Evolutionary conservation across 35 echinoderm and acorn worm genomes (phyloP).

Genomic region (Lytechinus variegatus): DNA sequence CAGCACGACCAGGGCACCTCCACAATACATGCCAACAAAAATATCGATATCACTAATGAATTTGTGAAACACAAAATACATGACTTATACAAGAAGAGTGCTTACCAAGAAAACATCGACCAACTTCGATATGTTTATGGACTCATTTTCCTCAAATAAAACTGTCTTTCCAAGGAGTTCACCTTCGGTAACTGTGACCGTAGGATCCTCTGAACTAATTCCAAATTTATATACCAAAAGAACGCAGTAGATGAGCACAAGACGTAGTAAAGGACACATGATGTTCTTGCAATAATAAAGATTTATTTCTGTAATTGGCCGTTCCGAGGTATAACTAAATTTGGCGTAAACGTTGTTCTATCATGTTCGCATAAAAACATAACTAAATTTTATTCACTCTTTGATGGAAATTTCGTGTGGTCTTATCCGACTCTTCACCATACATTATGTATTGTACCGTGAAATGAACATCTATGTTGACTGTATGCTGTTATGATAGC

Average conservation of each 20-base stretch:
- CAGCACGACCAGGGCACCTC: too few species aligned
- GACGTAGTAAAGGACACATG: neutral
- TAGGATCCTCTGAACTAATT: neutral
- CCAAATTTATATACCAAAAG: neutral
- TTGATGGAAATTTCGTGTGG: too few species aligned
- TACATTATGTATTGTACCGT: too few species aligned
- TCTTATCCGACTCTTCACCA: too few species aligned
- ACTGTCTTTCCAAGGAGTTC: neutral
- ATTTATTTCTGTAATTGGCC: neutral
- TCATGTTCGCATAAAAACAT: too few species aligned
- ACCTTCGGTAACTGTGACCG: neutral
- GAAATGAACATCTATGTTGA: too few species aligned
- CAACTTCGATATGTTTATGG: neutral
- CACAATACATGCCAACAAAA: neutral
- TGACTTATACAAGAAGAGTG: neutral
- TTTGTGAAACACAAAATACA: neutral
- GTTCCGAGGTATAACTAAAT: too few species aligned
- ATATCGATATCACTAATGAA: neutral
- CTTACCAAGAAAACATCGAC: neutral
- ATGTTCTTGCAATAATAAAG: neutral
- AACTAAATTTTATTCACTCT: too few species aligned
- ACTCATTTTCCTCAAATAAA: neutral
- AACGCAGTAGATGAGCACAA: neutral
- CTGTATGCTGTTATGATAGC: neutral
- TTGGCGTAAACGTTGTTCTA: too few species aligned